Base-by-base conservation (phyloP, 2,888 invertebrate genomes). In the Sinodicranocentrus sp. region DNA sequence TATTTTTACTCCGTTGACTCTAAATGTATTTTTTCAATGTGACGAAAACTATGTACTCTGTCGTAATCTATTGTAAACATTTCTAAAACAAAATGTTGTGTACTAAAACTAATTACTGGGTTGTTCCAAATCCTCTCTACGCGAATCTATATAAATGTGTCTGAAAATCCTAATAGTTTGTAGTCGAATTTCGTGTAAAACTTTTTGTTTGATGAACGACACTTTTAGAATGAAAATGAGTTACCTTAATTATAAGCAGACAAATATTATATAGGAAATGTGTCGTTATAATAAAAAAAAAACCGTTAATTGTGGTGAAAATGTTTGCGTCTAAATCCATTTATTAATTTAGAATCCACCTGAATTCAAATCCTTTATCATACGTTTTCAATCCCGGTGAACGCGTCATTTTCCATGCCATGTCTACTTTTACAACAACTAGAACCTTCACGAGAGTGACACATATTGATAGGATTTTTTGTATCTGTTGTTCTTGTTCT, bases 21-120 rank as follows among this genome's bases (percentile, higher is more conserved):
- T 82, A 84, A 80, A 84, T 82, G 84, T 84, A 84, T 84, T 84
- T 84, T 84, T 84, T 77, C 84, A 84, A 82, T 82, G 84, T 84
- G 84, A 84, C 72, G 67, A 82, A 82, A 70, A 28, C 52, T 48
- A 82, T 67, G 8, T 39, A n/a, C n/a, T 63, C 63, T 63, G 63
- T 33, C 21, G 57, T 57, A n/a, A 57, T 57, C 57, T 57, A 23
- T 57, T 23, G 8, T 48, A 48, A 48, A 6, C 33, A 33, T 3
- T 33, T 33, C 10, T 10, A n/a, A 33, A 33, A 33, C 33, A 33
- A 33, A 6, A 33, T 33, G 10, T 33, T 33, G 10, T 33, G 33
- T 33, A 33, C 33, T 33, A 48, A 10, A 5, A 48, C n/a, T 5
- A 10, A 10, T 48, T 15, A 3, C 48, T 5, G 15, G n/a, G 15